Percentiles rank a stretch among this genome's conserved stretches.
phyloP scores from a whole-genome alignment of 2,113 vertebrate genomes.

The Pardalotus punctatus region DNA sequence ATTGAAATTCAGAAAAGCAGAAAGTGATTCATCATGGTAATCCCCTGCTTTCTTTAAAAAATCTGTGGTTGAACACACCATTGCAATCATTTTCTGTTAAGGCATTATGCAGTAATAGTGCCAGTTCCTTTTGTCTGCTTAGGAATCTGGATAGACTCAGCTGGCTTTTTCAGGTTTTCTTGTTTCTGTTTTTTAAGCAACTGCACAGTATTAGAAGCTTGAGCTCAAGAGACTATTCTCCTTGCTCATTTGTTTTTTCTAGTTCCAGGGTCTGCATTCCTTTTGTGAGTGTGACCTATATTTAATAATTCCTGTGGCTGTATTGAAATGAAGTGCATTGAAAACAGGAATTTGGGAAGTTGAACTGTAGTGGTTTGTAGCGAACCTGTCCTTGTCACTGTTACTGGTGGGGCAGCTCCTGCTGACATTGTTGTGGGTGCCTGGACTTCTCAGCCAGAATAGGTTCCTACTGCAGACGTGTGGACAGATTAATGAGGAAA shows the following conservation, averaged over 20 bases:
- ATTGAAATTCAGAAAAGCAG: not conserved
- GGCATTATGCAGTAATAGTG: not conserved
- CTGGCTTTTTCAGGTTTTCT: not conserved
- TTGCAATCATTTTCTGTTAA: not conserved
- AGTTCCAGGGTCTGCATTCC: not conserved
- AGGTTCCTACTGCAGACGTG: not conserved
- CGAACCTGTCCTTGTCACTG: not conserved
- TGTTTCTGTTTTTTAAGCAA: not conserved
- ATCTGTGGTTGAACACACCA: not conserved
- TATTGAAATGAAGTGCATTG: not conserved
- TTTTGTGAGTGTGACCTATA: not conserved
- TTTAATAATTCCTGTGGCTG: not conserved
- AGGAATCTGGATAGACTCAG: not conserved
- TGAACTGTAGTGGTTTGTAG: not conserved
- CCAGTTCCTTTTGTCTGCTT: not conserved
- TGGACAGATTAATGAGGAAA: not conserved
- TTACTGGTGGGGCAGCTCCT: too few relatives aligned
- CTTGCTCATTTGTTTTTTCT: not conserved
- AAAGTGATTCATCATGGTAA: not conserved
- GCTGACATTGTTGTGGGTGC: rapidly evolving
- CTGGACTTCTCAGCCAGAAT: not conserved
- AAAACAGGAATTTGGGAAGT: not conserved
- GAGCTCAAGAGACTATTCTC: not conserved
- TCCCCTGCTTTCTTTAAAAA: not conserved
- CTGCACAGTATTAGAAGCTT: not conserved